phyloP scores from a whole-genome alignment of 2,113 vertebrate species.

The Saguinus midas region DNA sequence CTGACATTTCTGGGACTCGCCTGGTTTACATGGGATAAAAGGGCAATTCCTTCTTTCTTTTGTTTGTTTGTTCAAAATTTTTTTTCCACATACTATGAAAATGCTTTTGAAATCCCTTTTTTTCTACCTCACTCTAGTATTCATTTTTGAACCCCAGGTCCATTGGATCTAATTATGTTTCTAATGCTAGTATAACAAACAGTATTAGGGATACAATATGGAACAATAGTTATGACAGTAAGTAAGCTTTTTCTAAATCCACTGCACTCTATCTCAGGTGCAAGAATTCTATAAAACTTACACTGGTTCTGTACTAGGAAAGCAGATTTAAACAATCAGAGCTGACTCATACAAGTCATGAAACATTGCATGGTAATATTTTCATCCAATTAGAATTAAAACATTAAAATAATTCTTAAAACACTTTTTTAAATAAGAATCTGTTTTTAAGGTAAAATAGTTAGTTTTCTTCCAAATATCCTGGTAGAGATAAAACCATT shows the following conservation, averaged over 20 bases:
- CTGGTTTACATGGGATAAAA: not conserved
- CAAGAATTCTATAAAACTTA: not conserved
- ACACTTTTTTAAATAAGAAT: not conserved
- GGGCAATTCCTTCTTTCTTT: too few relatives aligned
- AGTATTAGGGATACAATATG: not conserved
- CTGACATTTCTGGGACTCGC: not conserved
- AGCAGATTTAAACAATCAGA: not conserved
- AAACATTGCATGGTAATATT: not conserved
- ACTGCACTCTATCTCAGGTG: not conserved
- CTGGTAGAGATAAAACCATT: not conserved
- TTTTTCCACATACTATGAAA: too few relatives aligned
- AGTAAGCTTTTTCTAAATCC: not conserved
- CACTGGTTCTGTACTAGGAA: not conserved
- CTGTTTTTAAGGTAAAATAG: not conserved
- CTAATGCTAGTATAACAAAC: not conserved
- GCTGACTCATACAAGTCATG: not conserved
- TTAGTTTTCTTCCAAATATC: conserved; percentile 18
- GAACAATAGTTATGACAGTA: not conserved
- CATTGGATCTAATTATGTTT: not conserved
- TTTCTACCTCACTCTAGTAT: not conserved
- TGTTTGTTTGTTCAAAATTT: too few relatives aligned
- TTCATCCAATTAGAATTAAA: conserved; percentile 9
- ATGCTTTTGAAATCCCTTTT: not conserved
- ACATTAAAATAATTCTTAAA: not conserved
- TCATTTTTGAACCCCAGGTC: not conserved